Evolutionary conservation across 2,888 invertebrate genomes (phyloP), one percentile per base, ranked within the genome.

Genomic region (Oligia strigilis): DNA sequence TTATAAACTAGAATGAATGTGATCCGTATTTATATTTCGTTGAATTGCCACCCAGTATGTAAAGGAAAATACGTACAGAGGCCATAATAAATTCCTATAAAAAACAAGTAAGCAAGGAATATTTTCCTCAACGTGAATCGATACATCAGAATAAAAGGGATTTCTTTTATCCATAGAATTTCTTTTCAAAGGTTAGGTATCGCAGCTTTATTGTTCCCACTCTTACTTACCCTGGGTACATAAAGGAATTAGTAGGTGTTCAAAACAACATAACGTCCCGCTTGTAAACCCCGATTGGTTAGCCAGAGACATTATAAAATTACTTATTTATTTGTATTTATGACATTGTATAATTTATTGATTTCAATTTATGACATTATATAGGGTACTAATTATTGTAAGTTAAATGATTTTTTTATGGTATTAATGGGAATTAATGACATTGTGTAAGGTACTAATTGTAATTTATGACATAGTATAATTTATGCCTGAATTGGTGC

Each of bases 81-180:
- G 14, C 73, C 46, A n/a, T 75, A 69, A 79, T 72, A 66, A 69
- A 85, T 80, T 77, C 66, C 13, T 55, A 66, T 77, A 62, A 62
- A 86, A 73, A 84, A 76, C 65, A 65, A 71, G 36, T 40, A 60
- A 72, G n/a, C 29, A 55, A 76, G 36, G 55, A 71, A 75, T 80
- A 64, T 86, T 86, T 86, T 86, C 88, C 78, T 88, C 36, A 78
- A 72, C 14, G 17, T 66, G 64, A 77, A 86, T 82, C 83, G 67
- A 86, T 79, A 75, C 73, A 55, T 46, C 19, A 4, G 55, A 67
- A 60, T 73, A 58, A 62, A 70, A 82, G 58, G 46, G 55, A 75
- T 72, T 76, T 79, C 65, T 79, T 85, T 88, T 77, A 60, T 75
- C 62, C 72, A 72, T 74, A 69, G 78, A 65, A 75, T 83, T 83